Conservation (phyloP, 1,140 invertebrate genomes). For the Drosophila gunungcola region DNA sequence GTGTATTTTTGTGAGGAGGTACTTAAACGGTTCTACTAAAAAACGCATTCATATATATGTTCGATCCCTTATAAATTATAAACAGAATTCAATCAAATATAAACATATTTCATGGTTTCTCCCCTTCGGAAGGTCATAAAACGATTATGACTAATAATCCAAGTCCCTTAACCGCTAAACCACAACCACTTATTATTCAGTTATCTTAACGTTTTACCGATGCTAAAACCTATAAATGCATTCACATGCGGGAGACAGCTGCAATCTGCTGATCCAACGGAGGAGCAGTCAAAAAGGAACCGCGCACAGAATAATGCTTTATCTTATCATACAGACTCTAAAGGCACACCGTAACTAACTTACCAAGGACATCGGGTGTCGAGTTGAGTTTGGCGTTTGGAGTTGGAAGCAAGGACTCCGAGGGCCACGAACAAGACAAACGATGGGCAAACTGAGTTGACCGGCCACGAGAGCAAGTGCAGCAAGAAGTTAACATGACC, state of each 20-base stretch:
- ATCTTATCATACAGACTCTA: conserved; percentile 66
- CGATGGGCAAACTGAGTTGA: conserved; percentile 55
- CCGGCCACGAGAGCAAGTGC: conserved; percentile 54
- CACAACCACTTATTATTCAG: conserved; percentile 3
- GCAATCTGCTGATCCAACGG: conserved; percentile 41
- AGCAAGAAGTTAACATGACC: conserved; percentile 79
- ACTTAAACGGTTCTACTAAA: no score
- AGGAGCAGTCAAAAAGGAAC: conserved; percentile 44
- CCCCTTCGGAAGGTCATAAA: not conserved
- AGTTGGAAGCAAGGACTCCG: not conserved
- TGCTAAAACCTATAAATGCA: conserved; percentile 34
- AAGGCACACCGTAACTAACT: conserved; percentile 66
- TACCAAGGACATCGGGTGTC: conserved; percentile 20
- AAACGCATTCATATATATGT: no score
- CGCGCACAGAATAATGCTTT: conserved; percentile 53
- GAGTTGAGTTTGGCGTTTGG: no score
- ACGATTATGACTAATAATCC: conserved; percentile 22
- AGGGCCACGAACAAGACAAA: conserved; percentile 55
- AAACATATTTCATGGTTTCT: not conserved
- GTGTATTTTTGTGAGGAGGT: no score
- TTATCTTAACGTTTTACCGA: conserved; percentile 20
- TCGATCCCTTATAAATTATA: no score
- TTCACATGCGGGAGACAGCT: conserved; percentile 41
- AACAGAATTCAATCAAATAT: no score
- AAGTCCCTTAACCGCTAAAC: conserved; percentile 1